Evolutionary conservation across 2,797 vertebrate species (phyloP).

Genomic region (Varecia variegata): DNA sequence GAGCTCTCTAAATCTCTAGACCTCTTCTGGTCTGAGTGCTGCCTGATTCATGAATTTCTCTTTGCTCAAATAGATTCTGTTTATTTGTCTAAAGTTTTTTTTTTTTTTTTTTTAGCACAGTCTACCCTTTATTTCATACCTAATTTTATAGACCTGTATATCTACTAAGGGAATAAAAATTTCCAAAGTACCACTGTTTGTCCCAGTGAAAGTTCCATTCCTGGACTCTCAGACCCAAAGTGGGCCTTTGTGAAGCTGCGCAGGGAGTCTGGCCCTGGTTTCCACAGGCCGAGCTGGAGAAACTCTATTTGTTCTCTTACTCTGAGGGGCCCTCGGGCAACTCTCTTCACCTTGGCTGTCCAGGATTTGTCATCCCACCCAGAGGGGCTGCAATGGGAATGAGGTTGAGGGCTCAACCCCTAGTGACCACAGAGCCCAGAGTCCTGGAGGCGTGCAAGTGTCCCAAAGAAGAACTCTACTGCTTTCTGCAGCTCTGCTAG

Average conservation of each 20-base stretch:
- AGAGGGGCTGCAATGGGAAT: neutral
- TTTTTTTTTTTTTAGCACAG: neutral
- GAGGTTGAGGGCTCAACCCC: neutral
- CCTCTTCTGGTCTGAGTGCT: neutral
- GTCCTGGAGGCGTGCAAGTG: neutral
- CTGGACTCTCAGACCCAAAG: neutral
- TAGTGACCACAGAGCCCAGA: neutral
- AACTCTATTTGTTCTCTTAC: neutral
- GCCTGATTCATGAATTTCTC: neutral
- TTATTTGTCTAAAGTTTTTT: neutral
- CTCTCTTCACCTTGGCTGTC: neutral
- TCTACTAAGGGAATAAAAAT: neutral
- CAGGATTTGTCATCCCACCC: neutral
- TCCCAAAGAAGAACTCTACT: neutral
- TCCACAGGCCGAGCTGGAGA: neutral
- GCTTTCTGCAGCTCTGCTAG: neutral
- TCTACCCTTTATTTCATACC: neutral
- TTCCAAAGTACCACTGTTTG: neutral
- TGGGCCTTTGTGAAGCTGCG: neutral
- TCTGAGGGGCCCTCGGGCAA: neutral
- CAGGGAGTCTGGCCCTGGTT: neutral
- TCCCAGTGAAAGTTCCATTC: neutral
- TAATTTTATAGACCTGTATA: neutral
- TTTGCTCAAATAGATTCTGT: neutral
- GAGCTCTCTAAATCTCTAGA: neutral